Evolutionary conservation across 2,888 invertebrate species (phyloP), one percentile per base, ranked within the genome.

Genomic region (Homarus gammarus): DNA sequence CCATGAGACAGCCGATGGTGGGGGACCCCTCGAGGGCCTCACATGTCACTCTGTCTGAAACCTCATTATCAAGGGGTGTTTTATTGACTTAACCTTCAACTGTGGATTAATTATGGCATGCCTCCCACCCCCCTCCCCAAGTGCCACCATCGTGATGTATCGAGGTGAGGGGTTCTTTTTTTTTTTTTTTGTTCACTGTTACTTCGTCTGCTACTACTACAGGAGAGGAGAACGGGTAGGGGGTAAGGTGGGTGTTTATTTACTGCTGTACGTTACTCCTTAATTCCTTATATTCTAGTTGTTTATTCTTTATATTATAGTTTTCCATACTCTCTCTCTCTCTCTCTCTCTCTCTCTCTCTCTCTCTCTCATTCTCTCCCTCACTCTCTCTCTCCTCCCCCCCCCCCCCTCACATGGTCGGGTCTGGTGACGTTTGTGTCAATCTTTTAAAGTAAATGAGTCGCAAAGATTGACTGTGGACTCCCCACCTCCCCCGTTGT

Each of bases 401-500:
- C 22, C 15, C 78, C 31, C 5, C 31, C 51, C 51, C 49, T 33
- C 27, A 31, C 12, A 27, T 22, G 22, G 38, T 22, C 61, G 22
- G 22, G 33, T 49, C 56, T 31, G 15, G 84, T 84, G 84, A 84
- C 73, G 49, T n/a, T 33, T 44, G 40, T 33, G 84, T 72, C 73
- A 44, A 84, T 84, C 84, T 72, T 51, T 51, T 51, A 72, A 22
- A 73, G 73, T 84, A 84, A 84, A 84, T 84, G 84, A 84, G 84
- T 84, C 73, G 84, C 49, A n/a, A 31, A 84, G 84, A 84, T 84
- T 84, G 84, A 72, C 84, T 72, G 68, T 83, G 73, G n/a, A 44
- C 56, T 56, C 70, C 72, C 84, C 73, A 27, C 73, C 56, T 72
- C 12, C 33, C 51, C 84, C 33, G 72, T 73, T 72, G 51, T 70